Conservation (phyloP, 2,888 invertebrate species). For the Agapetus fuscipes region DNA sequence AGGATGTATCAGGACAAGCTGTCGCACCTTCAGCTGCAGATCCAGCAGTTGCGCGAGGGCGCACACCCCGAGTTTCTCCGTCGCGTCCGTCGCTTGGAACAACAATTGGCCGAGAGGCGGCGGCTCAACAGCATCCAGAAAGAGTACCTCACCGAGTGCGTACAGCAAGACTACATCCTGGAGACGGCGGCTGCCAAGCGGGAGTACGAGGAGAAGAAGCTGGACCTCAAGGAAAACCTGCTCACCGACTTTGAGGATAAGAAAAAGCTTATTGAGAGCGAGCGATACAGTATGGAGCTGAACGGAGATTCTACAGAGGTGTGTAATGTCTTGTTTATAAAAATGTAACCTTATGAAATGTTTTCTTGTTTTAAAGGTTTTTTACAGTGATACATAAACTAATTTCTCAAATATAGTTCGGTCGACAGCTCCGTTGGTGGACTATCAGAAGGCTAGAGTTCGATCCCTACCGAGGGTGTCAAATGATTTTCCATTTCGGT, state of each 20-base stretch:
- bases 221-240: slow-evolving; percentile 81
- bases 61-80: slow-evolving; percentile 79
- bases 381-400: too few species aligned
- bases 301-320: slow-evolving; percentile 82
- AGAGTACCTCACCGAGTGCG: slow-evolving; percentile 76
- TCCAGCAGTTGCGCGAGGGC: slow-evolving; percentile 80
- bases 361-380: neutral
- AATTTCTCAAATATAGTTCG: too few species aligned
- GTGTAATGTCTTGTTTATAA: slow-evolving; percentile 10
- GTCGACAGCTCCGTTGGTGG: too few species aligned
- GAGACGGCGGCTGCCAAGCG: slow-evolving; percentile 85
- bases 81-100: slow-evolving; percentile 71
- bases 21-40: slow-evolving; percentile 76
- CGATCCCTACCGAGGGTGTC: too few species aligned
- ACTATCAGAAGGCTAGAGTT: too few species aligned
- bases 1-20: slow-evolving; percentile 89
- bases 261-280: slow-evolving; percentile 77
- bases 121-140: slow-evolving; percentile 66
- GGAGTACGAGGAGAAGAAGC: slow-evolving; percentile 92
- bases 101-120: slow-evolving; percentile 70
- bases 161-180: slow-evolving; percentile 76
- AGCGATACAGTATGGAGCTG: slow-evolving; percentile 79
- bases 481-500: too few species aligned
- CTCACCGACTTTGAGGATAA: slow-evolving; percentile 91
- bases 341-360: too few species aligned